These are phyloP conservation scores for Oreocharis arfaki DNA, from an alignment of 2,113 vertebrate genomes.

Conservation along the genomic window DNA sequence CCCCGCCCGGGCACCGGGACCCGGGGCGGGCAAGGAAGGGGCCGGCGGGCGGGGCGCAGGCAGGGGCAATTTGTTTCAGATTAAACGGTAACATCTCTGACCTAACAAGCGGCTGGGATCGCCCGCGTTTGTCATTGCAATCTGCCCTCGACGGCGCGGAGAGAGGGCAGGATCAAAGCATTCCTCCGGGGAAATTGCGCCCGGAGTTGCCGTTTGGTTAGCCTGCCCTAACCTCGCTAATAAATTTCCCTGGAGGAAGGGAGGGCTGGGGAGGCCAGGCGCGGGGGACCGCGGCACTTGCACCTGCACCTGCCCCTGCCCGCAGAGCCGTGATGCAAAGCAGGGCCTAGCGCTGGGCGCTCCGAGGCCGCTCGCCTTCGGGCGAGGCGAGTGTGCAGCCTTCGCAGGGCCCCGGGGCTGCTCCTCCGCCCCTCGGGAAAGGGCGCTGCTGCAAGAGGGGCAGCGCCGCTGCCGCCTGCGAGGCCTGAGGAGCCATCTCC, in stretches of 20 bases:
- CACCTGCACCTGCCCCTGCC: slow-evolving; percentile 77
- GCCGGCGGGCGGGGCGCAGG: neutral
- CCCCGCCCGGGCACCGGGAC: neutral
- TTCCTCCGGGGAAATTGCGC: slow-evolving; percentile 74
- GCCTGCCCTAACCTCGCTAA: slow-evolving; percentile 72
- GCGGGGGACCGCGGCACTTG: slow-evolving; percentile 5
- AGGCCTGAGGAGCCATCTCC: neutral
- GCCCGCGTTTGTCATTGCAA: slow-evolving; percentile 49
- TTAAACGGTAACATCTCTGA: slow-evolving; percentile 20
- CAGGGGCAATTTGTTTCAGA: slow-evolving; percentile 12
- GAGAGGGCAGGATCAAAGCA: slow-evolving; percentile 83
- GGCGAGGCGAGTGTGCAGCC: neutral
- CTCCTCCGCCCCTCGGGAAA: neutral
- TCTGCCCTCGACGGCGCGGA: slow-evolving; percentile 30
- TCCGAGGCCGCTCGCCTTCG: neutral
- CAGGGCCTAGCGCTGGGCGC: neutral
- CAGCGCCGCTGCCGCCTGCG: no score
- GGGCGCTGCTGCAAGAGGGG: neutral
- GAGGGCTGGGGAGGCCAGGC: slow-evolving; percentile 18
- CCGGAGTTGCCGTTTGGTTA: slow-evolving; percentile 75
- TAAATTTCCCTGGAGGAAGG: slow-evolving; percentile 75
- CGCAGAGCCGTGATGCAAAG: slow-evolving; percentile 2
- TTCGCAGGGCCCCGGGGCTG: neutral
- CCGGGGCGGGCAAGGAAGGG: no score
- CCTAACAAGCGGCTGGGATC: neutral